A percentile compares a stretch with the other conserved stretches of the same genome.
Evolutionary conservation across 2,113 vertebrate genomes (phyloP).

Genomic region (Heloderma charlesbogerti): DNA sequence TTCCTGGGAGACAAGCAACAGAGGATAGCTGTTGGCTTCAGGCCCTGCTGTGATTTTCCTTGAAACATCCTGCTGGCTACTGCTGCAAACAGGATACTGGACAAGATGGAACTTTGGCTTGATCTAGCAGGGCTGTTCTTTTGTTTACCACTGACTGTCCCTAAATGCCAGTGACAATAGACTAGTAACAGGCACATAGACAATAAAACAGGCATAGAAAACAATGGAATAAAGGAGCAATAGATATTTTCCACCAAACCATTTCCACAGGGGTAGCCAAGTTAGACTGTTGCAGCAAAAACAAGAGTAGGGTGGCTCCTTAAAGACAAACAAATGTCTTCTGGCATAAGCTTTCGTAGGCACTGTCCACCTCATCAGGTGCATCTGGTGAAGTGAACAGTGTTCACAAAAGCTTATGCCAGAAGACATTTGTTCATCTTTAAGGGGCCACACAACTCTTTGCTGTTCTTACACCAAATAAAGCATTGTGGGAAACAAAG

Average conservation of each 20-base stretch:
- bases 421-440: no score
- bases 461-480: no score
- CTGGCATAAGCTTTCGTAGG: no score
- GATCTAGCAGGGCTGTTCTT: neutral
- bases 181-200: neutral
- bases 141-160: neutral
- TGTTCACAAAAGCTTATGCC: no score
- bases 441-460: no score
- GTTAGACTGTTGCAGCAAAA: no score
- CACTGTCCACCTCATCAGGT: no score
- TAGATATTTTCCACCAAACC: no score
- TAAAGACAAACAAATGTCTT: no score
- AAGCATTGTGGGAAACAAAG: neutral
- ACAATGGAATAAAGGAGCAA: neutral
- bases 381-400: no score
- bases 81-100: neutral
- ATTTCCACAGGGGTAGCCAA: no score
- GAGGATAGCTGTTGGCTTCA: neutral
- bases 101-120: neutral
- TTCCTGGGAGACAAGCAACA: neutral
- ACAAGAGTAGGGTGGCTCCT: no score
- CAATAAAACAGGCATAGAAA: neutral
- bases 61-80: neutral
- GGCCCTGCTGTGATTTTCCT: neutral
- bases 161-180: neutral